These are phyloP conservation scores for Anthrax anthrax DNA, from an alignment of 2,888 invertebrate species.

Conservation along the genomic window DNA sequence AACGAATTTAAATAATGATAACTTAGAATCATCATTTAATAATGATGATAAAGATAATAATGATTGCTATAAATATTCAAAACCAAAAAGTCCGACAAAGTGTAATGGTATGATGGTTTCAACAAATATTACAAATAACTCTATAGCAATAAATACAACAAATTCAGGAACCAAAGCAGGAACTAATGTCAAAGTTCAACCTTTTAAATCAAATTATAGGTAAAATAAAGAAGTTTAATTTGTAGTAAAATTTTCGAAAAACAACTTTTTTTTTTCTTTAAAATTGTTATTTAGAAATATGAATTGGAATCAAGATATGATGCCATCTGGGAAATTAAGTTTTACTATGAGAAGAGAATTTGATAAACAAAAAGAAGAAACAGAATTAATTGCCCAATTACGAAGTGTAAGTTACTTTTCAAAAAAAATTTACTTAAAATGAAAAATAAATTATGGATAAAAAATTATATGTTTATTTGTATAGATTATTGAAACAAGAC, in stretches of 20 bases:
- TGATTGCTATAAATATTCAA: conserved; percentile 36
- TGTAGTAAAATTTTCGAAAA: no score
- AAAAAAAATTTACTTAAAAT: conserved; percentile 11
- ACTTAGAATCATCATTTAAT: neutral
- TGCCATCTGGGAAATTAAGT: conserved; percentile 57
- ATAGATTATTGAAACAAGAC: conserved; percentile 75
- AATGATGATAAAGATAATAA: conserved; percentile 4
- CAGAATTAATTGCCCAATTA: conserved; percentile 68
- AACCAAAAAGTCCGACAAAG: conserved; percentile 34
- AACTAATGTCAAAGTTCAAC: neutral
- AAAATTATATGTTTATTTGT: conserved; percentile 3
- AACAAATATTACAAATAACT: conserved; percentile 14
- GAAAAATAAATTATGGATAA: neutral
- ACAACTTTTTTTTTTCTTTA: neutral
- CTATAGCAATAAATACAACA: neutral
- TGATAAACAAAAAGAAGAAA: conserved; percentile 80
- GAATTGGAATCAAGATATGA: conserved; percentile 57
- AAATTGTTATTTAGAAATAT: conserved; percentile 35
- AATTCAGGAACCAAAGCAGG: neutral
- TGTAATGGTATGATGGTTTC: conserved; percentile 19
- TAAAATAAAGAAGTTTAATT: no score
- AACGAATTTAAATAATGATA: neutral
- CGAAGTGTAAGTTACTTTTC: conserved; percentile 70
- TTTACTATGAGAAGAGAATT: conserved; percentile 88
- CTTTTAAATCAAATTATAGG: neutral